Conservation (phyloP, 2,888 invertebrate species). For the Reticulitermes lucifugus region DNA sequence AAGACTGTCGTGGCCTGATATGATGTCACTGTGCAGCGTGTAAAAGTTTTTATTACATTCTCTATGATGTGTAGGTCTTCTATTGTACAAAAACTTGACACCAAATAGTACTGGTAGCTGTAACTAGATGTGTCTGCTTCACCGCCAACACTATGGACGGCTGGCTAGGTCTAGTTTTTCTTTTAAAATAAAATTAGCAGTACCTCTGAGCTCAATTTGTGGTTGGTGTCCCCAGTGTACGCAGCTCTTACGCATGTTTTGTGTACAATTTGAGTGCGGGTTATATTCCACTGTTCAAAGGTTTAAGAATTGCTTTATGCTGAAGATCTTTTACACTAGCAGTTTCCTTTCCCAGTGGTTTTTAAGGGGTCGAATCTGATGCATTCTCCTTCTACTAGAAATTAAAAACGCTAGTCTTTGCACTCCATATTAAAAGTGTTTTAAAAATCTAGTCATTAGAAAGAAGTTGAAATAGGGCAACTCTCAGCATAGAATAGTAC, state of each 20-base stretch:
- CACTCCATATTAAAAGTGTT: neutral
- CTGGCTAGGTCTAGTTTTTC: slow-evolving; percentile 15
- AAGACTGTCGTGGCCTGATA: slow-evolving; percentile 24
- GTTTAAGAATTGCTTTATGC: neutral
- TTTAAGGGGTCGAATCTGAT: neutral
- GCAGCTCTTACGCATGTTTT: slow-evolving; percentile 14
- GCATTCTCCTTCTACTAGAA: slow-evolving; percentile 3
- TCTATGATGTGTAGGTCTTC: slow-evolving; percentile 27
- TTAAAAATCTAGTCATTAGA: slow-evolving; percentile 24
- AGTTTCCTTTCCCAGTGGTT: neutral
- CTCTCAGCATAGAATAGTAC: neutral
- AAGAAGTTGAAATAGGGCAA: neutral
- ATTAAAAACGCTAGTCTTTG: slow-evolving; percentile 16
- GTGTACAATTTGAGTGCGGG: neutral
- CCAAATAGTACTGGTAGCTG: slow-evolving; percentile 34
- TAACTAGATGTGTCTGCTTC: slow-evolving; percentile 37
- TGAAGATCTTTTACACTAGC: slow-evolving; percentile 1
- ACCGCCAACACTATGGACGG: slow-evolving; percentile 22
- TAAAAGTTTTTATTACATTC: slow-evolving; percentile 3
- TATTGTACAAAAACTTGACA: slow-evolving; percentile 39
- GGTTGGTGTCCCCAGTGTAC: neutral
- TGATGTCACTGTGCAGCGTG: slow-evolving; percentile 24
- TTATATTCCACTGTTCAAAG: neutral
- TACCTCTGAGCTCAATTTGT: slow-evolving; percentile 26
- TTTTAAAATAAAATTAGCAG: slow-evolving; percentile 18